Evolutionary conservation across 2,113 vertebrate species (phyloP).

Genomic region (Phyllopteryx taeniolatus): DNA sequence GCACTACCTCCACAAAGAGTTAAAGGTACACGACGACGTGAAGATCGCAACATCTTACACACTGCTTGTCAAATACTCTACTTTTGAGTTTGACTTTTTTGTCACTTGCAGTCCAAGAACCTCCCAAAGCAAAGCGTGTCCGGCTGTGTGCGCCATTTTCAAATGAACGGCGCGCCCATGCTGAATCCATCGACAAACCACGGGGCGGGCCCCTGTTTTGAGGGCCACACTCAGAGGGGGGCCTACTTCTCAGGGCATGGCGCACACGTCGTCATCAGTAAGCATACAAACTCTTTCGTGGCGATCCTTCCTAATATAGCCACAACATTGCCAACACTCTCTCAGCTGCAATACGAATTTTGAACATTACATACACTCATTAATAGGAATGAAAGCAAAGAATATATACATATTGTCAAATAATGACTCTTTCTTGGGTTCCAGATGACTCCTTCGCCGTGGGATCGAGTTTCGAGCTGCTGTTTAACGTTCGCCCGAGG

Average conservation of each 20-base stretch:
- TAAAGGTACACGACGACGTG: constrained; percentile 54
- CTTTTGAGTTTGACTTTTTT: no score
- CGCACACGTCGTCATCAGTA: constrained; percentile 80
- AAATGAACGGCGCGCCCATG: constrained; percentile 76
- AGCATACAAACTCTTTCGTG: constrained; percentile 37
- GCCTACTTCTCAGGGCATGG: constrained; percentile 85
- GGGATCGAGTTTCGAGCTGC: constrained; percentile 78
- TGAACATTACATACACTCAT: no score
- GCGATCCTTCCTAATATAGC: not conserved
- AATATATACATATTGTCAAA: not conserved
- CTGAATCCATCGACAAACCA: constrained; percentile 66
- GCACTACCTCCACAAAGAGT: constrained; percentile 52
- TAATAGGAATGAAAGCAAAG: not conserved
- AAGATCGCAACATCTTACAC: not conserved
- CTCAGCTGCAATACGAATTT: no score
- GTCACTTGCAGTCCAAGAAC: constrained; percentile 68
- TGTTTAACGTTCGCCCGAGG: constrained; percentile 81
- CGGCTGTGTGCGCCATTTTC: constrained; percentile 86
- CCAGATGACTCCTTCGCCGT: constrained; percentile 76
- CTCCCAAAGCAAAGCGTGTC: constrained; percentile 81
- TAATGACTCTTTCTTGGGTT: constrained; percentile 9
- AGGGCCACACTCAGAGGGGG: constrained; percentile 76
- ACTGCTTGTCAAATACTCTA: not conserved
- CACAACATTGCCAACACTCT: no score
- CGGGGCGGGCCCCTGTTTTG: constrained; percentile 80